phyloP scores from a whole-genome alignment of 2,113 vertebrate genomes.

The Lycaon pictus region DNA sequence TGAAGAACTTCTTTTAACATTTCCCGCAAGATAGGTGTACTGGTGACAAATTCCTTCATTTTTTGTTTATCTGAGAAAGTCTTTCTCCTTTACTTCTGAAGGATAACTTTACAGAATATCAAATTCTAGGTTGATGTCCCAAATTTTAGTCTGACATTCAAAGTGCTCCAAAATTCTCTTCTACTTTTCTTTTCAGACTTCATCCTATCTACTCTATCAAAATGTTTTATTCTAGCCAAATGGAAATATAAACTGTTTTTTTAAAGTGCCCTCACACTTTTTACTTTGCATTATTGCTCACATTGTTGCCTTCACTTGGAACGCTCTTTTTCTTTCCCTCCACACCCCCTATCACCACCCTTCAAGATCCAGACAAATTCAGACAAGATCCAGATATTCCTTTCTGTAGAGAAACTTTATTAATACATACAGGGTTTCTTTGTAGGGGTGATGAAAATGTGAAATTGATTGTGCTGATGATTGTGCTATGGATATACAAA shows the following conservation, averaged over 20 bases:
- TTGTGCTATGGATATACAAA: background rate
- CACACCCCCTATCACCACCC: no score
- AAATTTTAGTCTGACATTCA: background rate
- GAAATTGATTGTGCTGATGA: background rate
- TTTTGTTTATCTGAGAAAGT: background rate
- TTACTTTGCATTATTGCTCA: background rate
- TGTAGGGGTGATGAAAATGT: background rate
- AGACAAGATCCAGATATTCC: no score
- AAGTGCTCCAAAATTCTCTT: background rate
- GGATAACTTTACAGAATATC: background rate
- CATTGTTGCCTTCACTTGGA: background rate
- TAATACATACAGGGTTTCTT: background rate
- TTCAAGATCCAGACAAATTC: no score
- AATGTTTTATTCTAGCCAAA: background rate
- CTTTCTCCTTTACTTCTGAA: background rate
- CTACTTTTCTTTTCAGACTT: background rate
- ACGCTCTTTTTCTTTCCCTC: no score
- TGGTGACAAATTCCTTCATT: background rate
- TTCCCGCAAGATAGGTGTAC: background rate
- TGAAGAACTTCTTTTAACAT: conserved; percentile 32
- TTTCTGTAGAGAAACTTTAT: background rate
- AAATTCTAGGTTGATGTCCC: background rate
- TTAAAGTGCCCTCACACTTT: background rate
- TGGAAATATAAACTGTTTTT: background rate
- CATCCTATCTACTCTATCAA: background rate